Base-by-base conservation (phyloP, 2,113 vertebrate genomes). In the Brachypodius melanocephalos region DNA sequence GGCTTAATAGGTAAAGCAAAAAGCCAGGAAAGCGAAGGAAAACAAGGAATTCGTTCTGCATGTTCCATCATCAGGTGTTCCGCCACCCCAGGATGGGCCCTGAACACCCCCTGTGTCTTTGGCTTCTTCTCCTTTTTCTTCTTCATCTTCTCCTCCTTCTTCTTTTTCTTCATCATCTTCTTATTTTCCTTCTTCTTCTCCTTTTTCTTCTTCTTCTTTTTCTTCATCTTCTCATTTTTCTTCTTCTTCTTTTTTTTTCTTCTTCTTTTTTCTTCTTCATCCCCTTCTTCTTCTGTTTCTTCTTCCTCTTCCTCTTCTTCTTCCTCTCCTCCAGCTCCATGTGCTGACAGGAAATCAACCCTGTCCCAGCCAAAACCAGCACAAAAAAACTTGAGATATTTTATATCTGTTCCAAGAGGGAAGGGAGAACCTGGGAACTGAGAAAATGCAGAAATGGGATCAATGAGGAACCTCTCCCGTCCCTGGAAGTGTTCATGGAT, bases 211-310 rank as follows among this genome's bases (percentile, higher is more conserved):
- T 11, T 10, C 4, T 8, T 1, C 65, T 4, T 2, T 3, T 6
- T 2, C 14, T 15, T 2, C 14, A 14, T 6, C 19, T 8, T 5
- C n/a, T 7, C 1, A 36, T 10, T 29, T 29, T 5, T 11, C 31
- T 7, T 17, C 31, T 2, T 10, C 22, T 14, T 20, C 8, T 29
- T 5, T 14, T 12, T n/a, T n/a, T n/a, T n/a, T 11, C 18, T 7
- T 17, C 15, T 32, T 10, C 32, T 21, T 17, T n/a, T n/a, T 4
- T 8, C 61, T 12, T 17, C 29, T 6, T 17, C n/a, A 11, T 26
- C 15, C 17, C 8, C 24, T 12, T 10, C 55, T 9, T 9, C 19
- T 5, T 9, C 54, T 5, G 5, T 32, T n/a, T n/a, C 13, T 5
- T 20, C 54, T 19, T 6, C 49, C 14, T 51, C 21, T 7, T 48